These are phyloP conservation scores for Bombylius major DNA, from an alignment of 2,888 invertebrate genomes.

Conservation along the genomic window DNA sequence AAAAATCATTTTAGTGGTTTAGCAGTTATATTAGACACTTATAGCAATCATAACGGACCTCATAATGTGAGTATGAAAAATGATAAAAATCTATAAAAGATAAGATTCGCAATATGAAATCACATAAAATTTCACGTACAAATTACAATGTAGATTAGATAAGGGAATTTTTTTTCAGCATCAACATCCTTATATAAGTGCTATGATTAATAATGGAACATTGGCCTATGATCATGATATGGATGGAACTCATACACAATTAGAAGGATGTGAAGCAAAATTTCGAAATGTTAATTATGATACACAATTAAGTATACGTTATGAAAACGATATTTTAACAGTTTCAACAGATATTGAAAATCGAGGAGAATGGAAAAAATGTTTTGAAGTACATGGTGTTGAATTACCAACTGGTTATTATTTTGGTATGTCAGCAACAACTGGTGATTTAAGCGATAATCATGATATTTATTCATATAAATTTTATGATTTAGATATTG, in stretches of 20 bases:
- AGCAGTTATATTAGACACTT: slow-evolving; percentile 90
- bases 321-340: slow-evolving; percentile 79
- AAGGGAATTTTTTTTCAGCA: slow-evolving; percentile 48
- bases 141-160: background rate
- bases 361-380: slow-evolving; percentile 87
- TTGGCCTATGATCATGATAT: slow-evolving; percentile 94
- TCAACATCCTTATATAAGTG: slow-evolving; percentile 95
- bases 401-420: slow-evolving; percentile 89
- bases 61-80: slow-evolving; percentile 67
- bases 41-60: slow-evolving; percentile 97
- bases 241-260: slow-evolving; percentile 95
- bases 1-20: slow-evolving; percentile 83
- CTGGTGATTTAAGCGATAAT: slow-evolving; percentile 92
- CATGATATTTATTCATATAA: slow-evolving; percentile 89
- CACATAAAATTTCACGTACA: no score
- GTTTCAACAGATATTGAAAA: slow-evolving; percentile 87
- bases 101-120: no score
- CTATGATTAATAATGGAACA: slow-evolving; percentile 95
- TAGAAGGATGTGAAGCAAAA: slow-evolving; percentile 87
- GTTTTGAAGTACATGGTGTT: slow-evolving; percentile 80
- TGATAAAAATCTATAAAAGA: no score
- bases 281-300: slow-evolving; percentile 85
- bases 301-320: slow-evolving; percentile 80
- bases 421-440: slow-evolving; percentile 89
- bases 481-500: slow-evolving; percentile 79